Conservation (phyloP, 2,888 invertebrate genomes). For the Pollenia angustigena region DNA sequence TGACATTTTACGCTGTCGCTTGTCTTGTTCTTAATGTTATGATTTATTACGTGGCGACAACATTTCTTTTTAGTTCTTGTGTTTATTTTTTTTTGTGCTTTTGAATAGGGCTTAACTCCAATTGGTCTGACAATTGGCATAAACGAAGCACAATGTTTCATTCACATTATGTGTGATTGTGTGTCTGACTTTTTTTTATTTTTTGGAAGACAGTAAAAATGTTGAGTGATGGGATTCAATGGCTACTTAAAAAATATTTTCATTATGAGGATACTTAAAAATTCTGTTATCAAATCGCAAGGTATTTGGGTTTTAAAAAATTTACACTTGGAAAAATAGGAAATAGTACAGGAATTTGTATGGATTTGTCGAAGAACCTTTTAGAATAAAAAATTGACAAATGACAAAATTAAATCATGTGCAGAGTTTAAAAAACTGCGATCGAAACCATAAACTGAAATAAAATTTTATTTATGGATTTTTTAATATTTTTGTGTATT, state of each 20-base stretch:
- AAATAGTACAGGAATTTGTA: background rate
- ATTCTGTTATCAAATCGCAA: slow-evolving; percentile 51
- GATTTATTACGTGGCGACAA: slow-evolving; percentile 73
- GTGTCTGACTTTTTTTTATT: background rate
- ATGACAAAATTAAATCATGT: too few relatives aligned
- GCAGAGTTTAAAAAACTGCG: too few relatives aligned
- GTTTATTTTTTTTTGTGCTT: background rate
- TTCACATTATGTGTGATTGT: background rate
- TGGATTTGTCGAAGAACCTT: too few relatives aligned
- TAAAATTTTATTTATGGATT: too few relatives aligned
- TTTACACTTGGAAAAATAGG: slow-evolving; percentile 25
- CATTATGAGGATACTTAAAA: slow-evolving; percentile 52
- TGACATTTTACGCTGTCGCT: slow-evolving; percentile 66
- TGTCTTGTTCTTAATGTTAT: slow-evolving; percentile 70
- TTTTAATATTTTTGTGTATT: too few relatives aligned
- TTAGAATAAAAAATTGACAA: too few relatives aligned
- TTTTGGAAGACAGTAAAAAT: slow-evolving; percentile 18
- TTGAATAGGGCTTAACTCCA: slow-evolving; percentile 41
- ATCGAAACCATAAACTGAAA: too few relatives aligned
- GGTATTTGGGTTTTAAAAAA: slow-evolving; percentile 23
- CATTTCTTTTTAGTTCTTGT: slow-evolving; percentile 12
- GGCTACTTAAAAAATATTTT: slow-evolving; percentile 65
- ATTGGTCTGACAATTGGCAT: slow-evolving; percentile 45
- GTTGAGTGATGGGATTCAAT: slow-evolving; percentile 64
- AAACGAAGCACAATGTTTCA: background rate